Percentiles rank a stretch among this genome's conserved stretches.
These are phyloP conservation scores for Geotrupes spiniger DNA, from an alignment of 2,888 invertebrate genomes.

Conservation along the genomic window DNA sequence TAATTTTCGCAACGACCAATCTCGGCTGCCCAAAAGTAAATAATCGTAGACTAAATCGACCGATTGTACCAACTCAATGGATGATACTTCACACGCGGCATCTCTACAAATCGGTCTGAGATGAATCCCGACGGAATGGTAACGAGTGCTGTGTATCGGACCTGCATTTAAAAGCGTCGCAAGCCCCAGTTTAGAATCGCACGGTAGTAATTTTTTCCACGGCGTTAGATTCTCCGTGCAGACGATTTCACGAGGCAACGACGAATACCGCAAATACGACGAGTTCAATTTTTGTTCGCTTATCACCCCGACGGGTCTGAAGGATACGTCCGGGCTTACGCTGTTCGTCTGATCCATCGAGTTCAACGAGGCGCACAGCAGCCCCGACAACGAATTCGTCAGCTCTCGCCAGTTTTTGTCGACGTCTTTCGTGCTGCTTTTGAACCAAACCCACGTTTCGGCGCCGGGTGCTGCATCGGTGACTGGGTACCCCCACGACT, in stretches of 20 bases:
- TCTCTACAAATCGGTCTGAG: constrained; percentile 75
- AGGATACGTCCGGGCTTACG: constrained; percentile 77
- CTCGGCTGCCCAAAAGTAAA: constrained; percentile 61
- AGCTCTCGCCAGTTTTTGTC: constrained; percentile 85
- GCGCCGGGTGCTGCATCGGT: constrained; percentile 90
- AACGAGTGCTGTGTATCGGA: constrained; percentile 87
- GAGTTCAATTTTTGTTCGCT: constrained; percentile 51
- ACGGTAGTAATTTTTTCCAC: constrained; percentile 96
- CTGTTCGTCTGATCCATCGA: constrained; percentile 86
- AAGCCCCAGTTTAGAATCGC: constrained; percentile 85
- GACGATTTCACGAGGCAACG: constrained; percentile 93
- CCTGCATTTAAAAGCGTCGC: constrained; percentile 86
- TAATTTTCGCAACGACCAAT: constrained; percentile 84
- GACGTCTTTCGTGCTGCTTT: constrained; percentile 62
- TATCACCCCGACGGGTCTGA: constrained; percentile 70
- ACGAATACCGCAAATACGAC: constrained; percentile 72
- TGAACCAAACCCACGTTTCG: constrained; percentile 93
- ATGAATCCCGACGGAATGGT: constrained; percentile 86
- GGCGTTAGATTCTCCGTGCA: constrained; percentile 99
- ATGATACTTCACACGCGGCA: constrained; percentile 52
- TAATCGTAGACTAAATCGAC: constrained; percentile 86
- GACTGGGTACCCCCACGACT: constrained; percentile 92
- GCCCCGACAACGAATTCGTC: constrained; percentile 87
- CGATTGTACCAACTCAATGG: constrained; percentile 79
- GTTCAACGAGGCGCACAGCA: constrained; percentile 94